Percentiles rank a stretch among this genome's conserved stretches.
These are phyloP conservation scores for Bos javanicus DNA, from an alignment of 2,113 vertebrate species.

Conservation along the genomic window DNA sequence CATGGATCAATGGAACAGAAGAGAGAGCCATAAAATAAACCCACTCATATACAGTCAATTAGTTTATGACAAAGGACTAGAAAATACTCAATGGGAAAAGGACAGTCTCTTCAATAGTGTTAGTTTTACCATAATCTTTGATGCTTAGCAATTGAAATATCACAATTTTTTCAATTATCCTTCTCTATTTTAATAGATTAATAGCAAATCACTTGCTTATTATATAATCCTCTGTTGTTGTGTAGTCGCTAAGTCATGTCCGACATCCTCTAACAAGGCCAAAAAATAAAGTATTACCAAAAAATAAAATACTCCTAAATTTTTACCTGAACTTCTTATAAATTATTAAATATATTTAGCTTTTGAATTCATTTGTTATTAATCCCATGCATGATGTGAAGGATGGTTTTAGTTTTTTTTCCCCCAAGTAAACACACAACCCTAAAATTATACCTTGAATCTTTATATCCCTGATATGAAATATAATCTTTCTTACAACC, in stretches of 20 bases:
- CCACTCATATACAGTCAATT: background rate
- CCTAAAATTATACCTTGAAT: background rate
- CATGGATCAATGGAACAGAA: background rate
- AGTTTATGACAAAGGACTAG: background rate
- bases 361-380: constrained; percentile 18
- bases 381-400: background rate
- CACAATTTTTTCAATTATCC: background rate
- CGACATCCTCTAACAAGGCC: background rate
- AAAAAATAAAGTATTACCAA: background rate
- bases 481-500: background rate
- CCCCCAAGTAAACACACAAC: background rate
- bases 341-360: background rate
- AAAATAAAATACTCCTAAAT: background rate
- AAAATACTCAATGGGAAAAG: background rate
- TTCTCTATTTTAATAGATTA: background rate
- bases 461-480: background rate
- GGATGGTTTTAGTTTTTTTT: background rate
- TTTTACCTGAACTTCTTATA: background rate
- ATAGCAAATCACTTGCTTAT: background rate
- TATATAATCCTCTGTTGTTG: background rate
- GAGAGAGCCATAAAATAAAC: background rate
- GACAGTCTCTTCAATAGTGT: background rate
- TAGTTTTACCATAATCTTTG: background rate
- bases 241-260: background rate
- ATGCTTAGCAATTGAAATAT: background rate